phyloP scores from a whole-genome alignment of 1,140 invertebrate genomes.

The Chironomus striatipennis region DNA sequence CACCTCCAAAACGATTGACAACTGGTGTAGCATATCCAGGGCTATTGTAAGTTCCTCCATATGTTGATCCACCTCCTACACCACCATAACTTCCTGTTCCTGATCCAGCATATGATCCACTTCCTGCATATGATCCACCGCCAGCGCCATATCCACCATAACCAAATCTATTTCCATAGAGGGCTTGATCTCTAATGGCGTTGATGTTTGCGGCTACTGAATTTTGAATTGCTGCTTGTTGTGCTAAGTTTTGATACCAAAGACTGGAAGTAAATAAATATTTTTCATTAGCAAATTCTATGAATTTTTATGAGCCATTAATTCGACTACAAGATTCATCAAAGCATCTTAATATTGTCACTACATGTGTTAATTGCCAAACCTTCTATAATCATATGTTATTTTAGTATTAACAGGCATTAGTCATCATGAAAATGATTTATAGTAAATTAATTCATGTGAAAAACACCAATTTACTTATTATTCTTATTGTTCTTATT shows the following conservation, averaged over 20 bases:
- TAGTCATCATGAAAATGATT: not conserved
- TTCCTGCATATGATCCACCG: slow-evolving; percentile 25
- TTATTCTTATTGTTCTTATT: not conserved
- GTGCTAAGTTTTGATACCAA: slow-evolving; percentile 36
- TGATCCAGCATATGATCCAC: slow-evolving; percentile 28
- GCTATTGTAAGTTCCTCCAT: slow-evolving; percentile 2
- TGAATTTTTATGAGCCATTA: not conserved
- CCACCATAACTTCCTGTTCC: slow-evolving; percentile 29
- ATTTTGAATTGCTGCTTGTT: slow-evolving; percentile 33
- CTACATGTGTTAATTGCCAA: not conserved
- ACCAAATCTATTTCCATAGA: not conserved
- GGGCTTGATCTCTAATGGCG: slow-evolving; percentile 30
- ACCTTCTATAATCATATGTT: no score
- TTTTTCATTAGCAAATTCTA: not conserved
- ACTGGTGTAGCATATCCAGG: not conserved
- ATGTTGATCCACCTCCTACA: slow-evolving; percentile 29
- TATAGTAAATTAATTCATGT: not conserved
- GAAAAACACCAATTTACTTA: not conserved
- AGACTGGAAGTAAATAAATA: slow-evolving; percentile 28
- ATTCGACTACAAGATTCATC: slow-evolving; percentile 2
- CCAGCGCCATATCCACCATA: not conserved
- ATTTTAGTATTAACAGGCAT: no score
- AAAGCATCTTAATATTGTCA: not conserved
- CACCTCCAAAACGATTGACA: not conserved
- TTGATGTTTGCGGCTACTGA: slow-evolving; percentile 27